Percentiles rank a stretch among this genome's conserved stretches.
These are phyloP conservation scores for Mythimna vitellina DNA, from an alignment of 2,888 invertebrate genomes.

Conservation along the genomic window DNA sequence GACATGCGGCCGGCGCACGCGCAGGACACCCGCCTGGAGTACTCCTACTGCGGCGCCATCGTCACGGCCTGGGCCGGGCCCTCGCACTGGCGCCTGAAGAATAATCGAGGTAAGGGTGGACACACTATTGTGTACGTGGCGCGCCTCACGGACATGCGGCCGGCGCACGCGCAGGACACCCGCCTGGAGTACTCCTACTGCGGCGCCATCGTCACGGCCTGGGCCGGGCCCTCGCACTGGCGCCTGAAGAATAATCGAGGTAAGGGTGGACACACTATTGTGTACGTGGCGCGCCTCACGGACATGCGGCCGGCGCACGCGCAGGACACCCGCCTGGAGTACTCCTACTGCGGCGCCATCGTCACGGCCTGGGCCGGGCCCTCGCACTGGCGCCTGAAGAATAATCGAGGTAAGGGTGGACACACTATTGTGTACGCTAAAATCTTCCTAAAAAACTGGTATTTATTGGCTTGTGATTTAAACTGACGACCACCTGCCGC, in stretches of 20 bases:
- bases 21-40: slow-evolving; percentile 91
- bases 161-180: slow-evolving; percentile 80
- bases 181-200: slow-evolving; percentile 93
- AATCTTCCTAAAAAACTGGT: too few species aligned
- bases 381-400: slow-evolving; percentile 94
- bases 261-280: slow-evolving; percentile 42
- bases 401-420: slow-evolving; percentile 76
- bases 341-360: slow-evolving; percentile 92
- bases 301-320: slow-evolving; percentile 89
- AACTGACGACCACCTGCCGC: too few species aligned
- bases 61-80: slow-evolving; percentile 95
- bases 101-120: slow-evolving; percentile 76
- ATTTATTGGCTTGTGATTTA: too few species aligned
- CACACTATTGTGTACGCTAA: too few species aligned
- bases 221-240: slow-evolving; percentile 97
- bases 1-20: slow-evolving; percentile 89
- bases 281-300: slow-evolving; percentile 26
- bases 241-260: slow-evolving; percentile 91
- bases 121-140: slow-evolving; percentile 27
- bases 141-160: slow-evolving; percentile 90
- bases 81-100: slow-evolving; percentile 94
- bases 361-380: slow-evolving; percentile 95
- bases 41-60: slow-evolving; percentile 92
- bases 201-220: slow-evolving; percentile 90
- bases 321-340: slow-evolving; percentile 91